These are phyloP conservation scores for Cetonia aurata DNA, from an alignment of 2,888 invertebrate species.

Conservation along the genomic window DNA sequence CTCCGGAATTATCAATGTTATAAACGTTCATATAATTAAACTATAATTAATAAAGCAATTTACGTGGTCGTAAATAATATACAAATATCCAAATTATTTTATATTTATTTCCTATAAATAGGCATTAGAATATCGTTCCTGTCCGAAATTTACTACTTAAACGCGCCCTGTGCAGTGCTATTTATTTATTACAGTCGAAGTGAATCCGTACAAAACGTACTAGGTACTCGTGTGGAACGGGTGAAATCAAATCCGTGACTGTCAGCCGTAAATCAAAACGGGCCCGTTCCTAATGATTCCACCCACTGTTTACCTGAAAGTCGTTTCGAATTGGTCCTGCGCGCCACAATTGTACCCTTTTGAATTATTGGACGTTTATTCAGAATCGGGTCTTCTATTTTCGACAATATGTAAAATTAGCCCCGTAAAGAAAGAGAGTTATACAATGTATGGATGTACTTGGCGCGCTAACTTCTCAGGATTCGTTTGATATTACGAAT, in stretches of 20 bases:
- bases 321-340: slow-evolving; percentile 29
- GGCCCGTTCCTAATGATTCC: slow-evolving; percentile 41
- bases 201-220: slow-evolving; percentile 39
- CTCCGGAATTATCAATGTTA: too few species aligned
- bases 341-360: slow-evolving; percentile 31
- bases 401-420: slow-evolving; percentile 36
- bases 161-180: slow-evolving; percentile 9
- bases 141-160: slow-evolving; percentile 17
- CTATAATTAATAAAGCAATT: too few species aligned
- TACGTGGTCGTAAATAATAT: too few species aligned
- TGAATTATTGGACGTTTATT: slow-evolving; percentile 36
- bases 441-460: slow-evolving; percentile 1
- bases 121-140: slow-evolving; percentile 5
- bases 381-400: slow-evolving; percentile 32
- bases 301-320: slow-evolving; percentile 42
- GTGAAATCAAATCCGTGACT: slow-evolving; percentile 40
- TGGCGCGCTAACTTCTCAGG: slow-evolving; percentile 20
- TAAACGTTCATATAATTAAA: too few species aligned
- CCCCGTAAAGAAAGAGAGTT: background rate
- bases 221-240: slow-evolving; percentile 36
- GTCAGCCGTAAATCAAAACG: slow-evolving; percentile 41
- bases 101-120: slow-evolving; percentile 33
- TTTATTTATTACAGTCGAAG: slow-evolving; percentile 29
- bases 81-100: slow-evolving; percentile 21
- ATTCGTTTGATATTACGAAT: slow-evolving; percentile 6